These are phyloP conservation scores for Thereva nobilitata DNA, from an alignment of 2,888 invertebrate species.

Conservation along the genomic window DNA sequence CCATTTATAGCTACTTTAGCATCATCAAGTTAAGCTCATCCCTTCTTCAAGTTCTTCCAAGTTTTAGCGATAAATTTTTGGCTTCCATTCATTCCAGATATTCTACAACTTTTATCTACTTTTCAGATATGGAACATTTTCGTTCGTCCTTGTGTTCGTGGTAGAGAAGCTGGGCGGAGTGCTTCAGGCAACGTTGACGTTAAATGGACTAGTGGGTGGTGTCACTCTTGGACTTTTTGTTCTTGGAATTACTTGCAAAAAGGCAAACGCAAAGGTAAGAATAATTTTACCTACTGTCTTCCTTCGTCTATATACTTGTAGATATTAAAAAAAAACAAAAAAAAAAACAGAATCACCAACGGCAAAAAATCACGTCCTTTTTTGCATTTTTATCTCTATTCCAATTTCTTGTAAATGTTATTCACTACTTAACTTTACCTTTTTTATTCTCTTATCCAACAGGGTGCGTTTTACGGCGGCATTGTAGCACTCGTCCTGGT, in stretches of 20 bases:
- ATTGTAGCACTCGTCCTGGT: constrained; percentile 52
- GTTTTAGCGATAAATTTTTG: constrained; percentile 6
- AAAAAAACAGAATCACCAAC: neutral
- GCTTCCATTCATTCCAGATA: constrained; percentile 8
- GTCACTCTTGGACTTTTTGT: constrained; percentile 85
- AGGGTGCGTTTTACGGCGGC: constrained; percentile 57
- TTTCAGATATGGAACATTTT: constrained; percentile 68
- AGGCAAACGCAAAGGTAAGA: constrained; percentile 77
- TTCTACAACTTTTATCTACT: neutral
- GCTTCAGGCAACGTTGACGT: constrained; percentile 83
- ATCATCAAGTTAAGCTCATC: neutral
- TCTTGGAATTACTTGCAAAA: constrained; percentile 86
- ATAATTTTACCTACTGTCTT: too few species aligned
- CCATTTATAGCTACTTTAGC: neutral
- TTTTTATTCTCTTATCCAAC: constrained; percentile 9
- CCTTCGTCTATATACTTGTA: neutral
- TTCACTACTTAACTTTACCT: constrained; percentile 1
- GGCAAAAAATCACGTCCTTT: neutral
- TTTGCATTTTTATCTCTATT: neutral
- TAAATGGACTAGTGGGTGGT: constrained; percentile 89
- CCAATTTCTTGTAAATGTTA: neutral
- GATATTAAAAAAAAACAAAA: constrained; percentile 1
- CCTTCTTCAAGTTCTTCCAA: too few species aligned
- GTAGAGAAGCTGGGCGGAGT: constrained; percentile 87
- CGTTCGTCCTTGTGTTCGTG: constrained; percentile 81